Evolutionary conservation across 2,797 vertebrate genomes (phyloP).

Genomic region (Eupleurogrammus muticus): DNA sequence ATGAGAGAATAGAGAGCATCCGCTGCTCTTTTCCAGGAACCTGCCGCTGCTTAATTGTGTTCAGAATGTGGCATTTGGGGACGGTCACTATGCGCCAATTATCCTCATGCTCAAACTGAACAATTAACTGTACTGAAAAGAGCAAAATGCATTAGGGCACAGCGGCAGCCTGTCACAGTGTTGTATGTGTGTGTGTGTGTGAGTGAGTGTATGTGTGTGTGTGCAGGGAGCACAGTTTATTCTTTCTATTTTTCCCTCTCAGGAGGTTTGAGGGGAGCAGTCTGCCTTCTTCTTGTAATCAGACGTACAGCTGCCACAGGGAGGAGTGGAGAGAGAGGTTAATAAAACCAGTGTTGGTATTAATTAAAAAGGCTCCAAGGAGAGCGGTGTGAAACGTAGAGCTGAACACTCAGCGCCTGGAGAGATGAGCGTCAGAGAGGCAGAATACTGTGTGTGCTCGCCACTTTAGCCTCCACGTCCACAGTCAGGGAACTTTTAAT

Average conservation of each 20-base stretch:
- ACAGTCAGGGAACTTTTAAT: neutral
- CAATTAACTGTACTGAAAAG: neutral
- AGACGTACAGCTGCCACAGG: slow-evolving; percentile 36
- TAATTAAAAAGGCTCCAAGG: slow-evolving; percentile 48
- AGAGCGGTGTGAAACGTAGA: slow-evolving; percentile 31
- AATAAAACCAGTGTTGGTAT: slow-evolving; percentile 42
- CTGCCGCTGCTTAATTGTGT: neutral
- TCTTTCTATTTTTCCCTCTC: neutral
- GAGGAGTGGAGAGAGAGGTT: slow-evolving; percentile 29
- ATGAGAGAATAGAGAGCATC: neutral
- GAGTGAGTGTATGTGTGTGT: too few relatives aligned
- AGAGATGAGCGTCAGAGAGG: neutral
- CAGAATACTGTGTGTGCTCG: neutral
- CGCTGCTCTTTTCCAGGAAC: slow-evolving; percentile 4
- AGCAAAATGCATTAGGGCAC: neutral
- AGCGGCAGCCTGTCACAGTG: neutral
- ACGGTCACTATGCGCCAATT: neutral
- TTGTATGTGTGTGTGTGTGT: too few relatives aligned
- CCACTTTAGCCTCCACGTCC: too few relatives aligned
- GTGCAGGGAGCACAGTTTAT: neutral
- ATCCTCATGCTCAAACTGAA: neutral
- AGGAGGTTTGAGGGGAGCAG: slow-evolving; percentile 8
- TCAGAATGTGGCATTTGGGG: slow-evolving; percentile 6
- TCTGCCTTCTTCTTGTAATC: slow-evolving; percentile 28
- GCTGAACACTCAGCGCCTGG: slow-evolving; percentile 2